A percentile compares a stretch with the other conserved stretches of the same genome.
phyloP scores from a whole-genome alignment of 2,888 invertebrate genomes.

The Pristionchus exspectatus region DNA sequence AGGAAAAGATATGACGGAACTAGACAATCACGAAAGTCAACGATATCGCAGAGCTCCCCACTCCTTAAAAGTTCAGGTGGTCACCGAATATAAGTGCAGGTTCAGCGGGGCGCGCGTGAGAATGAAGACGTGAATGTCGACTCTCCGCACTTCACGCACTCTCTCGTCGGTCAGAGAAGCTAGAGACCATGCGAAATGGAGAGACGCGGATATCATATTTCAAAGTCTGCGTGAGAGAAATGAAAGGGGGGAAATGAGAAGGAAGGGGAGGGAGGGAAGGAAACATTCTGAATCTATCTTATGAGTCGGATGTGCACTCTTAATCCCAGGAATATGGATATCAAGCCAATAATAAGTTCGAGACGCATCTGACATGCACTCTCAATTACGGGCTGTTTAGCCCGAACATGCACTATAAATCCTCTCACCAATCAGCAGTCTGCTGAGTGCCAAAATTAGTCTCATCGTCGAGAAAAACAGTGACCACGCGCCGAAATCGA shows the following conservation, averaged over 20 bases:
- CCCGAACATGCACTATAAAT: neutral
- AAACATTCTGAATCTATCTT: neutral
- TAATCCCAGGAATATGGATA: too few species aligned
- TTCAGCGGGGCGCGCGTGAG: neutral
- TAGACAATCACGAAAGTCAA: neutral
- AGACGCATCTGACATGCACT: neutral
- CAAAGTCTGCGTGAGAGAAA: neutral
- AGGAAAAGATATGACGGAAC: neutral
- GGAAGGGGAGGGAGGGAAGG: neutral
- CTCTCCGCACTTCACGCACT: neutral
- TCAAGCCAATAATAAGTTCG: neutral
- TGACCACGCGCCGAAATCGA: neutral
- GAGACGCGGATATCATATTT: neutral
- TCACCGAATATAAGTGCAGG: conserved; percentile 1
- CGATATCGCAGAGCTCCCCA: neutral
- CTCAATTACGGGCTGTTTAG: neutral
- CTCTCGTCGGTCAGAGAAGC: neutral
- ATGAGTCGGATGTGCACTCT: neutral
- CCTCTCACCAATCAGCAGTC: neutral
- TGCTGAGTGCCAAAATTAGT: too few species aligned
- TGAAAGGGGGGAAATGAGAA: neutral
- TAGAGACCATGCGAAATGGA: neutral
- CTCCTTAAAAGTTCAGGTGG: neutral
- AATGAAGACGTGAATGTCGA: neutral
- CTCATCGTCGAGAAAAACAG: neutral